phyloP scores from a whole-genome alignment of 1,140 invertebrate genomes.

The Drosophila setifemur region DNA sequence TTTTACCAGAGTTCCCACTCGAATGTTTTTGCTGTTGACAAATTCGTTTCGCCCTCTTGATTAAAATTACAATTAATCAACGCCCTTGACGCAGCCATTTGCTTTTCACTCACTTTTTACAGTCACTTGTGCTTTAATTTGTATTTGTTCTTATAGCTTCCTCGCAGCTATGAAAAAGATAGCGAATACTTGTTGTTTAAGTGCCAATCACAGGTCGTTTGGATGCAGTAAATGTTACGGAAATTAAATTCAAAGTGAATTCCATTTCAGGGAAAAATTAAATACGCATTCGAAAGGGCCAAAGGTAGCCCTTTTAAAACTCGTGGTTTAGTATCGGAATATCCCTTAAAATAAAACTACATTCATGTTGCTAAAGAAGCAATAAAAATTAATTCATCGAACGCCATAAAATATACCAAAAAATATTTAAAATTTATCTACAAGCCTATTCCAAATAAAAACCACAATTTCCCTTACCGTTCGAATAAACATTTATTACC shows the following conservation, averaged over 20 bases:
- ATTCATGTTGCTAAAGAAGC: too few relatives aligned
- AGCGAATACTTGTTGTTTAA: conserved; percentile 17
- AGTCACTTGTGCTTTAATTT: conserved; percentile 32
- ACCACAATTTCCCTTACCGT: background rate
- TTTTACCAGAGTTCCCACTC: background rate
- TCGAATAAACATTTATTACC: conserved; percentile 33
- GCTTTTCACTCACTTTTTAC: conserved; percentile 35
- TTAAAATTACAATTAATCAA: conserved; percentile 71
- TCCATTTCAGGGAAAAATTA: background rate
- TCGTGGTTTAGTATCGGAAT: background rate
- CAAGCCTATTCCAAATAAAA: background rate
- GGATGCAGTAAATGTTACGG: background rate
- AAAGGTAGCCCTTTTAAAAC: background rate
- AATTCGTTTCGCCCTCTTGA: conserved; percentile 39
- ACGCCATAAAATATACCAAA: too few relatives aligned
- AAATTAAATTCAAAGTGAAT: conserved; percentile 17
- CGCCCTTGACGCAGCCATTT: conserved; percentile 24
- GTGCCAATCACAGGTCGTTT: conserved; percentile 40
- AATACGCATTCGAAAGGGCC: background rate
- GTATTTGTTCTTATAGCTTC: conserved; percentile 6
- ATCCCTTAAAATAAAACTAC: too few relatives aligned
- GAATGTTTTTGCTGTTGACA: conserved; percentile 17
- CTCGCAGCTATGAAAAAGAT: background rate
- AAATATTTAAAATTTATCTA: too few relatives aligned
- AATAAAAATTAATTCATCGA: too few relatives aligned